These are phyloP conservation scores for Periophthalmus modestus DNA, from an alignment of 2,113 vertebrate genomes.

Conservation along the genomic window DNA sequence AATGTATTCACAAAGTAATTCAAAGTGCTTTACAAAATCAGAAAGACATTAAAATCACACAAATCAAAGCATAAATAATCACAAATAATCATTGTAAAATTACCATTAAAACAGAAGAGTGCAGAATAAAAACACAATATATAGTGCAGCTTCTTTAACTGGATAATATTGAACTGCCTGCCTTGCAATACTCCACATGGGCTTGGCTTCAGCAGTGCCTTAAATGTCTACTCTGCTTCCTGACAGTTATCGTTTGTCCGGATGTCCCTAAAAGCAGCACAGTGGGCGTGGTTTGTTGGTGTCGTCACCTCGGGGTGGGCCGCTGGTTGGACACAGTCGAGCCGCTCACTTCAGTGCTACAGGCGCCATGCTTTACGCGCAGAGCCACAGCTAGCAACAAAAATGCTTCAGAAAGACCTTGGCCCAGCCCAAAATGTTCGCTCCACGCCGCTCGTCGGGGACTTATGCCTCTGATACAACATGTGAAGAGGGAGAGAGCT, in stretches of 20 bases:
- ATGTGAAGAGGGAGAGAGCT: conserved; percentile 18
- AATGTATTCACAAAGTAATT: too few relatives aligned
- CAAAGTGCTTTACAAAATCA: too few relatives aligned
- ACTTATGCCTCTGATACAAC: conserved; percentile 10
- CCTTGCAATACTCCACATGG: not conserved
- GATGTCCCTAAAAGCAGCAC: conserved; percentile 6
- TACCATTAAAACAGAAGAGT: too few relatives aligned
- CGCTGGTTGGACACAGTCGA: conserved; percentile 16
- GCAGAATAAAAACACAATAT: too few relatives aligned
- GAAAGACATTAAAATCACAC: too few relatives aligned
- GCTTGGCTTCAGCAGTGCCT: not conserved
- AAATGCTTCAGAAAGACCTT: conserved; percentile 51
- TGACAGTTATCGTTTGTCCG: conserved; percentile 12
- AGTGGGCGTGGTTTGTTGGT: conserved; percentile 20
- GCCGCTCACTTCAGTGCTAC: conserved; percentile 31
- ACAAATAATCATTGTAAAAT: too few relatives aligned
- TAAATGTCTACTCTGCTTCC: not conserved
- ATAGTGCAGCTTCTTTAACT: too few relatives aligned
- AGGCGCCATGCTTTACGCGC: conserved; percentile 62
- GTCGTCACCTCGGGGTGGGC: conserved; percentile 47
- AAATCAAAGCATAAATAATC: too few relatives aligned
- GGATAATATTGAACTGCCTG: too few relatives aligned
- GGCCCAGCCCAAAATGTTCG: conserved; percentile 27
- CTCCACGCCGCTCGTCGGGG: not conserved
- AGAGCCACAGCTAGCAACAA: conserved; percentile 32